These are phyloP conservation scores for Chaetorhynchus papuensis DNA, from an alignment of 2,113 vertebrate species.

Conservation along the genomic window DNA sequence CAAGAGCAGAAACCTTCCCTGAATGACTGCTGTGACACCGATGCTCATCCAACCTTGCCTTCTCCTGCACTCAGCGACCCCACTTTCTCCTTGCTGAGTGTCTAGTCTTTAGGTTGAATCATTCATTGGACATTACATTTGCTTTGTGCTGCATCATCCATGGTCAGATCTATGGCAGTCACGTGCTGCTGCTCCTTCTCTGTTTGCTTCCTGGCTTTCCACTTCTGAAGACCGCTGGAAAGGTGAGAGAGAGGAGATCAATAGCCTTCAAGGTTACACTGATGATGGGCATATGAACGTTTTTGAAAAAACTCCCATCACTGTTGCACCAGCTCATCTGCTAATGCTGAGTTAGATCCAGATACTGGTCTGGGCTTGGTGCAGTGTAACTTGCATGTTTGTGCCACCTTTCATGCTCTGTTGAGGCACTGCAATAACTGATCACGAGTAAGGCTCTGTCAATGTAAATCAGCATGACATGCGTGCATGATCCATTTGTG, in stretches of 20 bases:
- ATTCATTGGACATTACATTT: background rate
- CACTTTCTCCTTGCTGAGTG: background rate
- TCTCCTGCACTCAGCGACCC: background rate
- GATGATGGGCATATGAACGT: fast-evolving
- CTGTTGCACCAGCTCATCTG: background rate
- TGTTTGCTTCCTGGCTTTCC: background rate
- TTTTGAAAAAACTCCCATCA: background rate
- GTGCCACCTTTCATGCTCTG: background rate
- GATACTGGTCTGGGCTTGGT: background rate
- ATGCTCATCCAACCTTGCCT: fast-evolving
- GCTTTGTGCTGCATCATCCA: background rate
- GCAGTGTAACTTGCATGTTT: background rate
- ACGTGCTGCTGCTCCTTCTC: background rate
- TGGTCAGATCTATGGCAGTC: background rate
- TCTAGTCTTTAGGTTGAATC: background rate
- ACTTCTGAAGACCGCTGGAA: background rate
- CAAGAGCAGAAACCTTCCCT: slow-evolving; percentile 31
- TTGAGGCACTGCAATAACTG: background rate
- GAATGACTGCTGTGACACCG: fast-evolving
- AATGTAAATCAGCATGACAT: background rate
- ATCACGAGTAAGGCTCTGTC: background rate
- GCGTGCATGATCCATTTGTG: background rate
- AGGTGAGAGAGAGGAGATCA: background rate
- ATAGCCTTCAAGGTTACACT: background rate
- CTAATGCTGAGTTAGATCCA: background rate